Evolutionary conservation across 2,888 invertebrate genomes (phyloP).

Genomic region (Notodonta dromedarius): DNA sequence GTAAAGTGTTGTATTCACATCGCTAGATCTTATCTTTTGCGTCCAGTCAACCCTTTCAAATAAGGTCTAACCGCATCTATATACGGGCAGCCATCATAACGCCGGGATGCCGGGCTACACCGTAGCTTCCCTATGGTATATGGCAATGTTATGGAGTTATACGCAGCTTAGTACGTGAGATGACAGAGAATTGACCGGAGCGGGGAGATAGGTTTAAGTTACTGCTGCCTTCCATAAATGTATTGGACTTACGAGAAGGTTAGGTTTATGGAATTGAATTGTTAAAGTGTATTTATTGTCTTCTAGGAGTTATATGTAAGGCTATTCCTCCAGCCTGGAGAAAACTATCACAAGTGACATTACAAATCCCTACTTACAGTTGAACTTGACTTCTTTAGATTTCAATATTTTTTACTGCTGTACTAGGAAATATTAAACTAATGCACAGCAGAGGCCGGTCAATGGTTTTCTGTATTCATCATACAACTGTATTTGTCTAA

Average conservation of each 20-base stretch:
- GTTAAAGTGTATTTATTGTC: too few species aligned
- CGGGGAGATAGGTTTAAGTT: constrained; percentile 12
- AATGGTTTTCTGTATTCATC: too few species aligned
- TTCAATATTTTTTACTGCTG: too few species aligned
- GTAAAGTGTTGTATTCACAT: neutral
- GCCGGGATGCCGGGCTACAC: constrained; percentile 35
- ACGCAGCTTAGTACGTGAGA: constrained; percentile 25
- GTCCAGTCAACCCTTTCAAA: constrained; percentile 26
- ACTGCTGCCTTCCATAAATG: constrained; percentile 9
- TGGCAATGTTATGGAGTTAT: constrained; percentile 18
- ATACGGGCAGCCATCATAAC: constrained; percentile 57
- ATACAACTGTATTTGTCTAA: too few species aligned
- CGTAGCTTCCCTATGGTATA: constrained; percentile 29
- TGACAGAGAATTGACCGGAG: constrained; percentile 16
- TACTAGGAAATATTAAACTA: too few species aligned
- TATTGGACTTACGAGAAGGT: constrained; percentile 21
- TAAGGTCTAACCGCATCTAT: constrained; percentile 35
- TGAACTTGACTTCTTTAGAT: too few species aligned
- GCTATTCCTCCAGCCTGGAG: too few species aligned
- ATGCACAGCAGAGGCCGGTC: too few species aligned
- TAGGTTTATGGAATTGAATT: too few species aligned
- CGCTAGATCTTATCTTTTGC: constrained; percentile 26
- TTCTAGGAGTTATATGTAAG: too few species aligned
- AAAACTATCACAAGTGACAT: too few species aligned
- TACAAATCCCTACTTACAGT: too few species aligned